These are phyloP conservation scores for Cataglyphis cursor DNA, from an alignment of 2,888 invertebrate species.

Conservation along the genomic window DNA sequence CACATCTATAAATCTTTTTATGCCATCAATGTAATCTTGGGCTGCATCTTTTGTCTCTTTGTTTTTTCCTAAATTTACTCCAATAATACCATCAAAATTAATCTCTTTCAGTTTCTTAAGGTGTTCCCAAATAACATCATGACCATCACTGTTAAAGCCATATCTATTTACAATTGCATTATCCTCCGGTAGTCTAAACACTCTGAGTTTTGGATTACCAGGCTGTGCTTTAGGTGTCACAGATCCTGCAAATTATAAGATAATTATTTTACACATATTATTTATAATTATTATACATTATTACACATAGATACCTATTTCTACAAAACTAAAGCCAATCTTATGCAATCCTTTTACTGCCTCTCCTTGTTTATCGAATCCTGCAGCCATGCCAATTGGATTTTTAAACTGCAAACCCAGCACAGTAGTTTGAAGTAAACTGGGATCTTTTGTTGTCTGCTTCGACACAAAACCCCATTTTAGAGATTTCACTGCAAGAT, in stretches of 20 bases:
- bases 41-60: constrained; percentile 92
- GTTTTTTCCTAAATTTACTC: constrained; percentile 99
- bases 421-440: constrained; percentile 90
- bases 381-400: constrained; percentile 99
- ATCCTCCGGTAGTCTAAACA: constrained; percentile 95
- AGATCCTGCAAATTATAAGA: constrained; percentile 87
- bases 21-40: constrained; percentile 95
- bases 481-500: constrained; percentile 91
- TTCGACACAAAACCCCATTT: constrained; percentile 92
- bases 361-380: constrained; percentile 99
- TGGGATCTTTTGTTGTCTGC: constrained; percentile 89
- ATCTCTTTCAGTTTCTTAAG: constrained; percentile 88
- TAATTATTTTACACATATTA: constrained; percentile 11
- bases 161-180: constrained; percentile 97
- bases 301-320: constrained; percentile 91
- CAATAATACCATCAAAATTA: constrained; percentile 90
- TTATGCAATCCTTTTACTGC: constrained; percentile 93
- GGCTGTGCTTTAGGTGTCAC: constrained; percentile 97
- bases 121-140: constrained; percentile 91
- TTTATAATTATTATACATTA: too few relatives aligned
- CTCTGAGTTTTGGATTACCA: constrained; percentile 97
- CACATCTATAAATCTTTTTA: constrained; percentile 92
- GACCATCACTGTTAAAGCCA: constrained; percentile 98
- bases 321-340: constrained; percentile 97
- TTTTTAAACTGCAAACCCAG: constrained; percentile 92